Evolutionary conservation across 1,140 invertebrate genomes (phyloP), one percentile per base, ranked within the genome.

Genomic region (Temnothorax longispinosus): DNA sequence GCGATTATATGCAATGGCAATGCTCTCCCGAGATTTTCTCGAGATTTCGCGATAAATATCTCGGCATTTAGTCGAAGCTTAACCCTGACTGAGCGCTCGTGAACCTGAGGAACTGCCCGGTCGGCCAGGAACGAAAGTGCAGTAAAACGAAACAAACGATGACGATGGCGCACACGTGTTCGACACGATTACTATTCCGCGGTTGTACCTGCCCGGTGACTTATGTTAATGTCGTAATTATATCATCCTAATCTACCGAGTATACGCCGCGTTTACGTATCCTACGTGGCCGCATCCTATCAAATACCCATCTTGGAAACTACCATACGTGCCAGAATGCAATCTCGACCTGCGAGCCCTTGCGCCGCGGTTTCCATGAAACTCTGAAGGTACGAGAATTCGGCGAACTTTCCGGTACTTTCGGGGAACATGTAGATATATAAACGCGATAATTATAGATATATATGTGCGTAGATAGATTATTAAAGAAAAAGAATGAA

Each of bases 161-260:
- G 86, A 88, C 87, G 84, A 82, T 35, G 74, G 85, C 69, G 88
- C 93, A 93, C 94, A 93, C 91, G 94, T 94, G 93, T 95, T 94
- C 91, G 92, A 93, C 93, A 93, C 93, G 88, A 95, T 95, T 95
- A 95, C 92, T 95, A 95, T 95, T 95, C 95, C 91, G 89, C 88
- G 89, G 90, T 52, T 90, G 94, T 94, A 38, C 92, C 90, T 92
- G 92, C 92, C 90, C 93, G 94, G 91, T 95, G 94, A 95, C 94
- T 95, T 95, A 95, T 95, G 95, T 95, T 95, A 95, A 95, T 95
- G 93, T 92, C 92, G 93, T 94, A 95, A 95, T 95, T 95, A 95
- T 95, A 95, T 95, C 94, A 94, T 94, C 93, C 94, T 95, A 94
- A 95, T 95, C 95, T 95, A 94, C 92, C 91, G 92, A 91, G 91